Evolutionary conservation across 2,113 vertebrate species (phyloP), one percentile per base, ranked within the genome.

Genomic region (Urocolius indicus): DNA sequence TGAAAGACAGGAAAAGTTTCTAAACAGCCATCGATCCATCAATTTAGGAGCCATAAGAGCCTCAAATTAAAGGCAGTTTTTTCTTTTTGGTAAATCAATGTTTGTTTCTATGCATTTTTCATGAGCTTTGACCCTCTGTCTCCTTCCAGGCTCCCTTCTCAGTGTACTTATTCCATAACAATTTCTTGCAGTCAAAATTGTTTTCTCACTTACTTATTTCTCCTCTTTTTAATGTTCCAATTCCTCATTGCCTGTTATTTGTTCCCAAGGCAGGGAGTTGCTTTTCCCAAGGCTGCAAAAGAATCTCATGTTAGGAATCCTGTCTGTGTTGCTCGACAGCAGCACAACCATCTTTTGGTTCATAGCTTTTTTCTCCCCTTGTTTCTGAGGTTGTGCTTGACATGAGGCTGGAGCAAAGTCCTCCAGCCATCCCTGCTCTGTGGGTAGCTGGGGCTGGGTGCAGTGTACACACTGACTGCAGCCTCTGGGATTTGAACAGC

Each of bases 81-180:
- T 34, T 48, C 16, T 54, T 92, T 96, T 90, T 79, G 67, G 46
- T 73, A n/a, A 93, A 97, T 88, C 3, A 74, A 88, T 96, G 91
- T 95, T 91, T 89, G 36, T 77, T 93, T 52, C 52, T 71, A 91
- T 94, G 63, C 63, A 91, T 96, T 95, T 95, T 97, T 96, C 41
- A 95, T 88, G 84, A 93, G 68, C 43, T 83, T 66, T 51, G 85
- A 88, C 83, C 76, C 75, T 90, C 61, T 14, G 26, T 75, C 57
- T 89, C 73, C 34, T 89, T 77, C 48, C 68, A 96, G 55, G n/a
- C 67, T 77, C 32, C 29, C 19, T n/a, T 90, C 72, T 86, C 17
- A 6, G 30, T 22, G 13, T 76, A 30, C 48, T 18, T 29, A 11
- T 38, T 15, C 65, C 26, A 14, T 62, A 38, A 49, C 19, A 71